Conservation (phyloP, 2,113 vertebrate species). For the Scomber scombrus region DNA sequence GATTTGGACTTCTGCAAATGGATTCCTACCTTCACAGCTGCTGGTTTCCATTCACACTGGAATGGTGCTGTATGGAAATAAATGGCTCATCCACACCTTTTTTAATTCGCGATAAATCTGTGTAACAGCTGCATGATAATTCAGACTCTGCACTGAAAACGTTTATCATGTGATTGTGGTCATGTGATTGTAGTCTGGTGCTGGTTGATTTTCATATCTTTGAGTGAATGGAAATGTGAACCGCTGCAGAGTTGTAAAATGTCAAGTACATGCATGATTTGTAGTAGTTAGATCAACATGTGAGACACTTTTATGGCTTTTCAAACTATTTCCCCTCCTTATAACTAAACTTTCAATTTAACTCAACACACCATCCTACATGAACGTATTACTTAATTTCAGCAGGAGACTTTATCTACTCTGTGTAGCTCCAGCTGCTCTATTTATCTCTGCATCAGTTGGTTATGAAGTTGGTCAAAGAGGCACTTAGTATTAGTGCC, state of each 20-base stretch:
- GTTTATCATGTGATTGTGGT: too few species aligned
- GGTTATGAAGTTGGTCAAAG: background rate
- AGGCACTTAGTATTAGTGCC: background rate
- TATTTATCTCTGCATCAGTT: background rate
- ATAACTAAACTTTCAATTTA: background rate
- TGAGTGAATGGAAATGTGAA: constrained; percentile 39
- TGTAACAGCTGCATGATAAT: too few species aligned
- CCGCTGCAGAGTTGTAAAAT: constrained; percentile 1
- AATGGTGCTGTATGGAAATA: background rate
- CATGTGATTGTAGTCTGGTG: background rate
- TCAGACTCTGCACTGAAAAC: too few species aligned
- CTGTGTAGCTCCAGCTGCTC: background rate
- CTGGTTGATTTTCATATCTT: constrained; percentile 21
- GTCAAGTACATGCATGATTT: background rate
- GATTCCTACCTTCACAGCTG: background rate
- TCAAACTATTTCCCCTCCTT: background rate
- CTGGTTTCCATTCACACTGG: background rate
- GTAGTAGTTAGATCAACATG: background rate
- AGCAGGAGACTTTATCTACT: background rate
- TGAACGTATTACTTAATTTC: background rate
- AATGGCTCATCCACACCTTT: too few species aligned
- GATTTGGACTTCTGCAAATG: background rate
- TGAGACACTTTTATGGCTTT: background rate
- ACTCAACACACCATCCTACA: background rate
- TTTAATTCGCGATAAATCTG: too few species aligned